phyloP scores from a whole-genome alignment of 2,888 invertebrate genomes.

The Tinea pellionella region DNA sequence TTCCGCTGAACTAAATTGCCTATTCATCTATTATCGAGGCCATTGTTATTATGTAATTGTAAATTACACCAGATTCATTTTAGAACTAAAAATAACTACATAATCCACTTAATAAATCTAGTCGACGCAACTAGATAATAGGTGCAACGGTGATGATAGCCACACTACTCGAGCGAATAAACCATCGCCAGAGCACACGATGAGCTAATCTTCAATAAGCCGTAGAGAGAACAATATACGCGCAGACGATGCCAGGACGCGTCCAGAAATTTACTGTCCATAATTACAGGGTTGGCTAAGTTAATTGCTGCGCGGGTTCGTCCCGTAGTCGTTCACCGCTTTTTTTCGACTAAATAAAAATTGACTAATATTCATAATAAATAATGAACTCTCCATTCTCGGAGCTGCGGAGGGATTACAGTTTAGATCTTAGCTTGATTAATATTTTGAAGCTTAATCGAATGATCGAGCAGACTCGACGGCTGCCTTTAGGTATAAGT shows the following conservation, averaged over 20 bases:
- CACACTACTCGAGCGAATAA: not conserved
- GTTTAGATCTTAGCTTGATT: slow-evolving; percentile 55
- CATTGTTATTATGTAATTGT: not conserved
- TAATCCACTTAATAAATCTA: not conserved
- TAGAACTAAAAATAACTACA: not conserved
- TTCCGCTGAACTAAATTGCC: not conserved
- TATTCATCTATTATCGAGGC: not conserved
- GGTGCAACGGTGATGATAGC: slow-evolving; percentile 3
- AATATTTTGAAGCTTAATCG: slow-evolving; percentile 40
- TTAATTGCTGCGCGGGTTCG: slow-evolving; percentile 78
- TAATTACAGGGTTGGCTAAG: slow-evolving; percentile 86
- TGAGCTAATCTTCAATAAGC: slow-evolving; percentile 50
- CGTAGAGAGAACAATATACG: slow-evolving; percentile 60
- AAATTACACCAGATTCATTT: slow-evolving; percentile 2
- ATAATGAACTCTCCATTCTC: slow-evolving; percentile 64
- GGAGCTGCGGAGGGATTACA: slow-evolving; percentile 44
- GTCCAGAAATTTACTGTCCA: slow-evolving; percentile 86
- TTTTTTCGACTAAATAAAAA: slow-evolving; percentile 69
- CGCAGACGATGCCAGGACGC: slow-evolving; percentile 60
- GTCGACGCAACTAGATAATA: slow-evolving; percentile 10
- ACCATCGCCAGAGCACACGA: slow-evolving; percentile 17
- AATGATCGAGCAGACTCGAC: slow-evolving; percentile 19
- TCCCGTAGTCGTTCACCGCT: slow-evolving; percentile 47
- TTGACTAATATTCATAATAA: slow-evolving; percentile 71
- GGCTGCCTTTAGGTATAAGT: too few species aligned